Conservation (phyloP, 2,113 vertebrate species). For the Columba livia region DNA sequence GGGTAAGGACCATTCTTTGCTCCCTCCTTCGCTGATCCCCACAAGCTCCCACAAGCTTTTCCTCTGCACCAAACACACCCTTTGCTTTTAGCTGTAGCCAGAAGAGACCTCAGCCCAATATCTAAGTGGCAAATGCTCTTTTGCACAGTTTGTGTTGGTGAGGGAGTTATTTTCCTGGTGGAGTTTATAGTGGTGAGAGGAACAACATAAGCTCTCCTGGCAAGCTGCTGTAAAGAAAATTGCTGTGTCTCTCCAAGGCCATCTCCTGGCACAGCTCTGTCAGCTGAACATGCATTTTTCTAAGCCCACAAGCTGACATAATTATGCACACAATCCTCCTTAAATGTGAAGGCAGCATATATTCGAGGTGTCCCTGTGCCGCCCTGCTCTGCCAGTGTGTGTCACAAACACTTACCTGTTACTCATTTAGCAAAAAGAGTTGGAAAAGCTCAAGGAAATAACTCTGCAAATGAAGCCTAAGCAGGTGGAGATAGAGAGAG, state of each 20-base stretch:
- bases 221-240: background rate
- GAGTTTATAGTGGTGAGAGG: background rate
- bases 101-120: background rate
- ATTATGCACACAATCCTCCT: background rate
- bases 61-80: background rate
- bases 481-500: background rate
- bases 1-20: background rate
- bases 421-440: background rate
- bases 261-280: background rate
- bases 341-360: fast-evolving
- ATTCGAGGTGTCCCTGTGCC: background rate
- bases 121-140: background rate
- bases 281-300: background rate
- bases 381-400: fast-evolving
- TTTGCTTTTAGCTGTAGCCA: background rate
- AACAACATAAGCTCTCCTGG: background rate
- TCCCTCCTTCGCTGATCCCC: background rate
- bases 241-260: background rate
- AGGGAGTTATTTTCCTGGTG: background rate
- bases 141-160: background rate
- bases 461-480: background rate
- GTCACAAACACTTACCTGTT: background rate
- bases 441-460: background rate
- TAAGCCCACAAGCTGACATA: background rate
- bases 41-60: background rate